Base-by-base conservation (phyloP, 1,140 invertebrate species). In the Schlechtendalia chinensis region DNA sequence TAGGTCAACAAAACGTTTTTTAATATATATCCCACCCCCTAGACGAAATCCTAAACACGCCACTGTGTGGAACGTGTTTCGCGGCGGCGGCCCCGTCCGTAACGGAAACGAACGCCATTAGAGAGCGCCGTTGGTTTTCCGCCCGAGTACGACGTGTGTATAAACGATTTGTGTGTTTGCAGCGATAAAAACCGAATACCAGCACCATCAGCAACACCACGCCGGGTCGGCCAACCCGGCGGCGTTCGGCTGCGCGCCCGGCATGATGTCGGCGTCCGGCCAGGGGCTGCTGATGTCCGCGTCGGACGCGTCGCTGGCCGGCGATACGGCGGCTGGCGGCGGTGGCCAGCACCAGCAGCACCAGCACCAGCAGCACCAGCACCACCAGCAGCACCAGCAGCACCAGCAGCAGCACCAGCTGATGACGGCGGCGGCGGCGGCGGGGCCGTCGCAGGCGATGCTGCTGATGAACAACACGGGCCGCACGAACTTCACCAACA, bases 401-500 rank as follows among this genome's bases (percentile, higher is more conserved):
- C n/a, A n/a, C n/a, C n/a, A n/a, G n/a, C n/a, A n/a, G n/a, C n/a
- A n/a, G n/a, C n/a, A n/a, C n/a, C n/a, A n/a, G n/a, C n/a, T 45
- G 45, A 58, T 74, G 56, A 69, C 19, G 45, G 56, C 5, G 45
- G 29, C 50, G 50, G 47, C 10, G 63, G 22, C 39, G 45, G 67
- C n/a, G n/a, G n/a, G n/a, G n/a, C n/a, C n/a, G n/a, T 72, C 65
- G 29, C 54, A 72, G 50, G 53, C 29, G n/a, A 69, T 71, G 53
- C 14, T 71, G 39, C 58, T 83, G 63, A 82, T 83, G 61, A 94
- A 93, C 86, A 93, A 93, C 85, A 93, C 94, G 8, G 95, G 95
- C 29, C 89, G 97, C 45, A 99, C 97, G 5, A 99, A 99, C 87
- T 99, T 99, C 88, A 98, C 96, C 74, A 99, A 98, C 85, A 98